Evolutionary conservation across 1,140 invertebrate genomes (phyloP).

Genomic region (Sitophilus oryzae): DNA sequence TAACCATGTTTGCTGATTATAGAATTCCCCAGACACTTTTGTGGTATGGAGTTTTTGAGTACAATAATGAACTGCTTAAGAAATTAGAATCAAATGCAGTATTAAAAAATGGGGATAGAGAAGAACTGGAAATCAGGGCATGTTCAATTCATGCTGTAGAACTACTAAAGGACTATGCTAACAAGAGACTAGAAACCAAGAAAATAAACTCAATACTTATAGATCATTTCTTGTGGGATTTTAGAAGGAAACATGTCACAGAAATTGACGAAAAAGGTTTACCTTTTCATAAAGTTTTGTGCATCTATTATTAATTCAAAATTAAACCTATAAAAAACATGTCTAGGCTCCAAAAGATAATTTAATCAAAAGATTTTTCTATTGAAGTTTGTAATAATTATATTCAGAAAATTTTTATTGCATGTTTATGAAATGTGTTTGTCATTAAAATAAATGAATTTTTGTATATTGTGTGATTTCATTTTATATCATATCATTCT

Average conservation of each 20-base stretch:
- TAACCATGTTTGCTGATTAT: slow-evolving; percentile 98
- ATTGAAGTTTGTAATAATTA: no score
- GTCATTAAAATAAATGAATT: neutral
- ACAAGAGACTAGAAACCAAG: slow-evolving; percentile 44
- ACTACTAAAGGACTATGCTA: slow-evolving; percentile 57
- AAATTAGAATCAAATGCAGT: slow-evolving; percentile 57
- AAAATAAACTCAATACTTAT: slow-evolving; percentile 66
- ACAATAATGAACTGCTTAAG: slow-evolving; percentile 64
- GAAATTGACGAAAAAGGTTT: slow-evolving; percentile 59
- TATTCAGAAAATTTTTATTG: neutral
- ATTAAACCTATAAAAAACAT: no score
- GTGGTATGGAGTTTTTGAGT: slow-evolving; percentile 76
- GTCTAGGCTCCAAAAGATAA: no score
- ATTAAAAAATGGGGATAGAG: slow-evolving; percentile 64
- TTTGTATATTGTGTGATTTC: neutral
- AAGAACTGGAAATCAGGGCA: slow-evolving; percentile 90
- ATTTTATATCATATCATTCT: no score
- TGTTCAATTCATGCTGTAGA: slow-evolving; percentile 86
- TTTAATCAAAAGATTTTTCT: no score
- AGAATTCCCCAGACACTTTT: slow-evolving; percentile 88
- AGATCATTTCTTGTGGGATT: slow-evolving; percentile 92
- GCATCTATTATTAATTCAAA: slow-evolving; percentile 78
- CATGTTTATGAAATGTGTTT: neutral
- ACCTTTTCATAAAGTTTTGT: slow-evolving; percentile 83
- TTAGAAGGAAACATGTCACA: slow-evolving; percentile 66